These are phyloP conservation scores for Abrostola tripartita DNA, from an alignment of 2,888 invertebrate species.

Conservation along the genomic window DNA sequence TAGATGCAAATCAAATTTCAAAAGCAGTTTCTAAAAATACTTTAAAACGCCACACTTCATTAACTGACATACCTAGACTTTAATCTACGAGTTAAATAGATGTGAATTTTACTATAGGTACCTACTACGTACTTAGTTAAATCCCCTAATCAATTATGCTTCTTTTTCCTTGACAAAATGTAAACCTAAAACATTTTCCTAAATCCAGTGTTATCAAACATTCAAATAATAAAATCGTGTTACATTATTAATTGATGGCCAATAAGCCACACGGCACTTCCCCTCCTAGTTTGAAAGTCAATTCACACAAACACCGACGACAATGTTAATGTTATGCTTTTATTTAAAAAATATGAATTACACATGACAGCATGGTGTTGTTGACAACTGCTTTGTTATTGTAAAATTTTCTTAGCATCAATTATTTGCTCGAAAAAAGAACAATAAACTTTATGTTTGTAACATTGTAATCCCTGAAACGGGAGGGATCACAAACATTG, in stretches of 20 bases:
- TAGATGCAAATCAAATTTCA: no score
- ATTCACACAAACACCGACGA: constrained; percentile 18
- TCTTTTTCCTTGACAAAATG: no score
- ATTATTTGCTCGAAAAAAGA: constrained; percentile 24
- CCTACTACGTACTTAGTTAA: no score
- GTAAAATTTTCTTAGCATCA: constrained; percentile 14
- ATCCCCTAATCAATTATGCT: no score
- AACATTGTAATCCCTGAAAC: not conserved
- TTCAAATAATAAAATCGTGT: constrained; percentile 10
- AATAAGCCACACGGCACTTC: constrained; percentile 14
- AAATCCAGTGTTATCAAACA: constrained; percentile 11
- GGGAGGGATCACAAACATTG: not conserved
- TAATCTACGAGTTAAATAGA: no score
- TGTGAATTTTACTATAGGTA: no score
- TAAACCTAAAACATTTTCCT: no score
- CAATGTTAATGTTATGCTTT: constrained; percentile 26
- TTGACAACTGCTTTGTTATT: constrained; percentile 39
- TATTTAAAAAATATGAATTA: constrained; percentile 43
- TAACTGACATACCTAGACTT: no score
- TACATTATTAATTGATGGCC: constrained; percentile 39
- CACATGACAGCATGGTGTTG: constrained; percentile 24
- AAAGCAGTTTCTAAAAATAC: no score
- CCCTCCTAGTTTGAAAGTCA: constrained; percentile 46
- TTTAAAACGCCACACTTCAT: no score
- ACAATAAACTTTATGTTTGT: not conserved